These are phyloP conservation scores for Myotis planiceps DNA, from an alignment of 2,797 vertebrate genomes.

Conservation along the genomic window DNA sequence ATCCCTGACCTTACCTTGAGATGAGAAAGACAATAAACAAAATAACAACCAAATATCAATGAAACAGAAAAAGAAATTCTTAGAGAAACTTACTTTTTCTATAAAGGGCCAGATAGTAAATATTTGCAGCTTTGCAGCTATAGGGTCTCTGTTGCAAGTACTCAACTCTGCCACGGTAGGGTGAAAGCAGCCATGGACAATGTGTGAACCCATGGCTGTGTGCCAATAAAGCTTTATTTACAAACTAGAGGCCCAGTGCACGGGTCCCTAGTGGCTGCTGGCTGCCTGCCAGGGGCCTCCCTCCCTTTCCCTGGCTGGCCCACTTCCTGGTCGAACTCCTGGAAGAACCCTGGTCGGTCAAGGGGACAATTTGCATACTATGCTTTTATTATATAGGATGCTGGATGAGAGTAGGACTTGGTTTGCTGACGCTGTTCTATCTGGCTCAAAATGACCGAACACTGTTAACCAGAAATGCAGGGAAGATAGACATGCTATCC, in stretches of 20 bases:
- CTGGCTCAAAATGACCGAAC: neutral
- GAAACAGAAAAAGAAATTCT: neutral
- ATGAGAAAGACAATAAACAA: neutral
- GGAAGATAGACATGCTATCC: neutral
- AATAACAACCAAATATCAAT: neutral
- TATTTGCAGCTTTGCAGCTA: neutral
- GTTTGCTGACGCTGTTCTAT: neutral
- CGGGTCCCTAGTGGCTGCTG: too few species aligned
- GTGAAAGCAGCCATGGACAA: neutral
- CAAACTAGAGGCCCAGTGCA: neutral
- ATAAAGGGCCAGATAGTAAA: neutral
- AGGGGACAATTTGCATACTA: too few species aligned
- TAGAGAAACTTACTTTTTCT: neutral
- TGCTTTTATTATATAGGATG: neutral
- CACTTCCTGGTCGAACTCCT: too few species aligned
- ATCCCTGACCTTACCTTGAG: neutral
- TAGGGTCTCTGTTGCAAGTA: neutral
- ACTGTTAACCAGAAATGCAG: neutral
- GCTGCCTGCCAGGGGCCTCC: too few species aligned
- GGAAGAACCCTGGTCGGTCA: too few species aligned
- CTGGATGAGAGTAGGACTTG: neutral
- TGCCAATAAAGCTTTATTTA: neutral
- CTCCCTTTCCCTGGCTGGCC: too few species aligned
- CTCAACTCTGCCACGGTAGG: neutral
- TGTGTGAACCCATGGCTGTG: neutral